These are phyloP conservation scores for Scaptomyza polygonia DNA, from an alignment of 2,888 invertebrate species.

Conservation along the genomic window DNA sequence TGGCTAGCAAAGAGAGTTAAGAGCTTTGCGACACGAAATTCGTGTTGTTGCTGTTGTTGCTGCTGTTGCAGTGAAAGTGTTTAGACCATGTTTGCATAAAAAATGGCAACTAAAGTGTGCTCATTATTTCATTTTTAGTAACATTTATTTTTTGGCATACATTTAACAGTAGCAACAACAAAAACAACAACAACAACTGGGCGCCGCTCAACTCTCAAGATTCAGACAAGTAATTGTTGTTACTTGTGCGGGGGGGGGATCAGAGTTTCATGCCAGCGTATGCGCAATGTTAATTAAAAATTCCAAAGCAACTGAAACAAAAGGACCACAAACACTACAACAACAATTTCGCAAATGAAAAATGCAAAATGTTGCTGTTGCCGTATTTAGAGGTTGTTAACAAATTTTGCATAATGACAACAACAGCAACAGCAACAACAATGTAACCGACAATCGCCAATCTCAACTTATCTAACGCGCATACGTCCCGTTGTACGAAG, in stretches of 20 bases:
- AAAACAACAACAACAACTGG: conserved; percentile 20
- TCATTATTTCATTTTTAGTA: conserved; percentile 63
- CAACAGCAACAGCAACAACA: conserved; percentile 38
- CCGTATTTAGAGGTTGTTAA: conserved; percentile 59
- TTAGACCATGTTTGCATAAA: conserved; percentile 49
- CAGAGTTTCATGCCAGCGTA: conserved; percentile 45
- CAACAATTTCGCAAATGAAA: conserved; percentile 10
- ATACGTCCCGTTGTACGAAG: conserved; percentile 49
- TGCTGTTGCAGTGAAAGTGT: conserved; percentile 60
- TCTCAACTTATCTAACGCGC: conserved; percentile 52
- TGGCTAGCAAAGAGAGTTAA: conserved; percentile 30
- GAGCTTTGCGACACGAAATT: conserved; percentile 57
- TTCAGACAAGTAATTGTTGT: conserved; percentile 6
- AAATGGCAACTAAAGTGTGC: conserved; percentile 30
- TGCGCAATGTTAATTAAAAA: conserved; percentile 69
- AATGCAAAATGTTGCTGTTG: conserved; percentile 35
- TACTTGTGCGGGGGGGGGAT: background rate
- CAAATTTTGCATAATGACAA: conserved; percentile 69
- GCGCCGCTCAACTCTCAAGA: conserved; percentile 34
- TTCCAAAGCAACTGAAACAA: conserved; percentile 41
- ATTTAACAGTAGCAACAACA: conserved; percentile 35
- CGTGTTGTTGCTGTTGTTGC: conserved; percentile 38
- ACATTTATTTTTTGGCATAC: conserved; percentile 55
- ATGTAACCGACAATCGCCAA: conserved; percentile 57
- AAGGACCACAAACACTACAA: conserved; percentile 4